A percentile compares a stretch with the other conserved stretches of the same genome.
These are phyloP conservation scores for Osmerus mordax DNA, from an alignment of 2,113 vertebrate species.

Conservation along the genomic window DNA sequence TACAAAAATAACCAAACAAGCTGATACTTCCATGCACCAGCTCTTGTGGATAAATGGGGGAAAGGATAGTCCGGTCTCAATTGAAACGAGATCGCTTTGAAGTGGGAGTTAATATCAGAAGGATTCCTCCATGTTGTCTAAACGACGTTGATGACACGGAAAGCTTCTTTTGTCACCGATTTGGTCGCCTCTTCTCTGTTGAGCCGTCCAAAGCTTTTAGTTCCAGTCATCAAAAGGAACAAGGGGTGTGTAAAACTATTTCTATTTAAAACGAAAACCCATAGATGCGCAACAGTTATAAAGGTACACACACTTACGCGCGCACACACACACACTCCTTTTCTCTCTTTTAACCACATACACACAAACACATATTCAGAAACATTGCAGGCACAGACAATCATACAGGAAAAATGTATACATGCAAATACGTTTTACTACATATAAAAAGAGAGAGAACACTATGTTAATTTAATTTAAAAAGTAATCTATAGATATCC, in stretches of 20 bases:
- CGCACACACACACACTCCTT: no score
- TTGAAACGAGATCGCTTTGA: slow-evolving; percentile 95
- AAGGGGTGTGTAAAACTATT: slow-evolving; percentile 55
- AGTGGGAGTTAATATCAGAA: slow-evolving; percentile 96
- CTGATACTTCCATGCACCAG: slow-evolving; percentile 86
- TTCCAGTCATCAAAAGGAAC: slow-evolving; percentile 83
- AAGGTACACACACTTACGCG: no score
- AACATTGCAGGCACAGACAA: not conserved
- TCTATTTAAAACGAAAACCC: slow-evolving; percentile 23
- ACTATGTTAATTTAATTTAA: no score
- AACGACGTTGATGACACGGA: slow-evolving; percentile 98
- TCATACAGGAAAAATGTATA: not conserved
- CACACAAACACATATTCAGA: no score
- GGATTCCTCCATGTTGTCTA: slow-evolving; percentile 93
- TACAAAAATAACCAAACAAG: slow-evolving; percentile 79
- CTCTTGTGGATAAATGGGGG: slow-evolving; percentile 82
- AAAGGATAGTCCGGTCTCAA: slow-evolving; percentile 91
- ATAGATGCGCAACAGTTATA: slow-evolving; percentile 36
- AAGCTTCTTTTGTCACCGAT: slow-evolving; percentile 94
- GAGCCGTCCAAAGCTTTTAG: slow-evolving; percentile 74
- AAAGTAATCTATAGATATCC: no score
- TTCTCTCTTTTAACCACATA: no score
- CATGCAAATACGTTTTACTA: not conserved
- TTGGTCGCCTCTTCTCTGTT: slow-evolving; percentile 91
- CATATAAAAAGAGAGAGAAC: not conserved